Evolutionary conservation across 2,888 invertebrate genomes (phyloP).

Genomic region (Poecilobothrus nobilitatus): DNA sequence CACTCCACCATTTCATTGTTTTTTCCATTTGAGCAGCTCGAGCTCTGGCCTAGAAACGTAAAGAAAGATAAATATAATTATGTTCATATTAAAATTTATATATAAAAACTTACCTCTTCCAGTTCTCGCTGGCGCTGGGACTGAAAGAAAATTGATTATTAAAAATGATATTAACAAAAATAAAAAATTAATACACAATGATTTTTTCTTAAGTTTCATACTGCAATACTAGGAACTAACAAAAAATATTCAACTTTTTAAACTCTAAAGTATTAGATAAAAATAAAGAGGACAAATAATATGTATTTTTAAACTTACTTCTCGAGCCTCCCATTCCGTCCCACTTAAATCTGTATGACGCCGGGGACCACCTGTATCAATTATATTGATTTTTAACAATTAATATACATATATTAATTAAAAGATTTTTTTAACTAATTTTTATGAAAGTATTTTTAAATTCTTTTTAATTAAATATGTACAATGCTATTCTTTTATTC

Average conservation of each 20-base stretch:
- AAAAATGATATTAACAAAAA: neutral
- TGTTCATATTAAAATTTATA: no score
- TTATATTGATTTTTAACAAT: neutral
- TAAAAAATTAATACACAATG: no score
- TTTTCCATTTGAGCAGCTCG: slow-evolving; percentile 98
- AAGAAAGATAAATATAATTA: neutral
- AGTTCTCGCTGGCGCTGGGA: slow-evolving; percentile 59
- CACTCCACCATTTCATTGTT: slow-evolving; percentile 99
- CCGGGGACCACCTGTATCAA: neutral
- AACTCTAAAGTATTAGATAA: no score
- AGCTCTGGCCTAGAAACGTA: slow-evolving; percentile 57
- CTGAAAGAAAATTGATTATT: slow-evolving; percentile 25
- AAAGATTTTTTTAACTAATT: neutral
- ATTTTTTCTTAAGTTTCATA: neutral
- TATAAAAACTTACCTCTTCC: slow-evolving; percentile 54
- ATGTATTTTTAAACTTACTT: slow-evolving; percentile 27
- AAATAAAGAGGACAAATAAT: neutral
- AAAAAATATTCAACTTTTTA: no score
- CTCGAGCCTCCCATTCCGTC: slow-evolving; percentile 44
- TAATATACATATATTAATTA: neutral
- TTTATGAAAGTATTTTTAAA: neutral
- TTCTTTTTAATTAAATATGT: no score
- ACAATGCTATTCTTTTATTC: no score
- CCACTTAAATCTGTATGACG: slow-evolving; percentile 29
- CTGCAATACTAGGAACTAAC: no score